Base-by-base conservation (phyloP, 2,888 invertebrate species). In the Hypselothyrea guttata region DNA sequence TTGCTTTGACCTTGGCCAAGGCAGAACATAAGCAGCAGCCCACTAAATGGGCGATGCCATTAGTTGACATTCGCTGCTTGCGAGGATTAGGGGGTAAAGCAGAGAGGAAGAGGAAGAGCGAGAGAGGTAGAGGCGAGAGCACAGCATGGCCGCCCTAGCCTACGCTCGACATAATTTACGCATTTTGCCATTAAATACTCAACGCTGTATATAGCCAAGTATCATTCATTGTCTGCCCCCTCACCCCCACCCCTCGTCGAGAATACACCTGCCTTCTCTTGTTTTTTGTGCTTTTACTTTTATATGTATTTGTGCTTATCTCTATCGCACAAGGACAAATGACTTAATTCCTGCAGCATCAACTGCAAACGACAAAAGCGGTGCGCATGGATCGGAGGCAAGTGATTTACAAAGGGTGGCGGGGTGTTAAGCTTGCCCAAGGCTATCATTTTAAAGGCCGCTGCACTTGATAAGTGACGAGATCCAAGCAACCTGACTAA, bases 101-200 rank as follows among this genome's bases (percentile, higher is more conserved):
- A 16, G 22, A 22, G 30, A n/a, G 11, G 5, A 2, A 12, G 35
- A n/a, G 22, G 7, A 9, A 8, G 12, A 16, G 28, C 1, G 9
- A 15, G 0, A 33, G n/a, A 30, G 12, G 9, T 9, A n/a, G 15
- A 41, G 18, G 4, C 3, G 7, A 42, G 40, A 4, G n/a, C 12
- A 33, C 2, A 11, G 33, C n/a, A 11, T 31, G 56, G 38, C 52
- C 42, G 51, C 46, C 68, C 47, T 56, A 49, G 66, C n/a, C 56
- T 58, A 55, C 66, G 71, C 81, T 88, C 75, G 77, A 81, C 88
- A 88, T 84, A 86, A 79, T 87, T 88, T 84, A 86, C 84, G 84
- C 86, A 88, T 87, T 87, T 88, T 64, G 70, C 77, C 86, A 86
- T 87, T 87, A 88, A 85, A 71, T 78, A 86, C 88, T 88, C 69